Evolutionary conservation across 2,797 vertebrate species (phyloP).

Genomic region (Chiroxiphia lanceolata): DNA sequence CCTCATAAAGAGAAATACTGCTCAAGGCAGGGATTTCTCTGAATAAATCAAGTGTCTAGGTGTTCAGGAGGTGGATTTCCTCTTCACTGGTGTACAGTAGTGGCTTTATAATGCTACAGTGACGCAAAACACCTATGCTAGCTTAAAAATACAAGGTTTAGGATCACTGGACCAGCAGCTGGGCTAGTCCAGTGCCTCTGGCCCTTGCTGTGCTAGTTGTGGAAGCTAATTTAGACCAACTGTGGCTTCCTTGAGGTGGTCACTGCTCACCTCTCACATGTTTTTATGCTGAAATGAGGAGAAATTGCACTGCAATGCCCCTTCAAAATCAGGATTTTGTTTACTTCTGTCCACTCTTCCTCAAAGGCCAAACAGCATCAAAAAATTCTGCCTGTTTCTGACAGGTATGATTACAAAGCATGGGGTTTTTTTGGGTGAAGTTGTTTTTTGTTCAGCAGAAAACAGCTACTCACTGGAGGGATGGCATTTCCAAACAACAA

Average conservation of each 20-base stretch:
- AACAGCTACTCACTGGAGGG: not conserved
- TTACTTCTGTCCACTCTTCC: not conserved
- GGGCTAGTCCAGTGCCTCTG: not conserved
- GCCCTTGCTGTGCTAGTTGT: not conserved
- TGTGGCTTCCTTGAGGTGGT: not conserved
- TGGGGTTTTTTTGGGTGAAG: rapidly evolving
- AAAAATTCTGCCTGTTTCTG: not conserved
- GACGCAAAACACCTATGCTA: not conserved
- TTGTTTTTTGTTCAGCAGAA: not conserved
- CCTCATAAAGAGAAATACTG: constrained; percentile 33
- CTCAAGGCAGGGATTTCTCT: constrained; percentile 15
- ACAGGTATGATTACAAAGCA: not conserved
- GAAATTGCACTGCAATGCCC: not conserved
- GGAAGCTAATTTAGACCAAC: not conserved
- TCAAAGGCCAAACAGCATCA: not conserved
- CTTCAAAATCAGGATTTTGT: not conserved
- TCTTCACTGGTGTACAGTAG: not conserved
- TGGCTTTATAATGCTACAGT: not conserved
- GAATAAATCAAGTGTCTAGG: constrained; percentile 6
- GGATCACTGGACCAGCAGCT: not conserved
- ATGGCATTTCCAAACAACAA: not conserved
- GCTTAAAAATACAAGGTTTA: not conserved
- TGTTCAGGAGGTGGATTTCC: constrained; percentile 7
- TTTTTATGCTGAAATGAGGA: not conserved
- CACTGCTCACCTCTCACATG: not conserved